Percentiles rank a stretch among this genome's conserved stretches.
These are phyloP conservation scores for Drosophila trichaetosa DNA, from an alignment of 2,888 invertebrate species.

Conservation along the genomic window DNA sequence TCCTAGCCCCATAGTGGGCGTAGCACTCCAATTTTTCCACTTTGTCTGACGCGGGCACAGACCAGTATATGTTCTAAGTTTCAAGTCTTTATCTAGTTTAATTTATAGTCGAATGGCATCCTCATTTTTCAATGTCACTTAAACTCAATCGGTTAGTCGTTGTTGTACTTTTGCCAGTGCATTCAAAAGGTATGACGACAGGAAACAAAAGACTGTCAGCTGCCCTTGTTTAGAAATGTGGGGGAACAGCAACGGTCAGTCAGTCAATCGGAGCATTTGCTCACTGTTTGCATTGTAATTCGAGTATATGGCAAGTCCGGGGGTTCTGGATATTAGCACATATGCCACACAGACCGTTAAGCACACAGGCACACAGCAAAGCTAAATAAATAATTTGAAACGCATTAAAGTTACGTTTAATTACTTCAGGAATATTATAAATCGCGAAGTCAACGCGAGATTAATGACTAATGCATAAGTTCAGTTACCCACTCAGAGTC, in stretches of 20 bases:
- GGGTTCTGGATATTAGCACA: conserved; percentile 14
- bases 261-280: conserved; percentile 20
- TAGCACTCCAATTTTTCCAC: background rate
- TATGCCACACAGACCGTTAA: conserved; percentile 25
- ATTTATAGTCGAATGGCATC: background rate
- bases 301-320: conserved; percentile 20
- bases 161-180: background rate
- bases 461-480: conserved; percentile 25
- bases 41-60: background rate
- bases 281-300: conserved; percentile 41
- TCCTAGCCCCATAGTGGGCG: background rate
- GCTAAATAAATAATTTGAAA: conserved; percentile 33
- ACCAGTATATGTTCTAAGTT: background rate
- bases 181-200: conserved; percentile 13
- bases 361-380: conserved; percentile 11
- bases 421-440: conserved; percentile 28
- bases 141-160: background rate
- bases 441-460: conserved; percentile 10
- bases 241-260: conserved; percentile 5
- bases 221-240: conserved; percentile 7
- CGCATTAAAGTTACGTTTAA: conserved; percentile 27
- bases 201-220: conserved; percentile 16
- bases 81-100: background rate
- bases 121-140: conserved; percentile 3
- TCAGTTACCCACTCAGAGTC: conserved; percentile 29